Evolutionary conservation across 2,888 invertebrate genomes (phyloP).

Genomic region (Hymenopus coronatus): DNA sequence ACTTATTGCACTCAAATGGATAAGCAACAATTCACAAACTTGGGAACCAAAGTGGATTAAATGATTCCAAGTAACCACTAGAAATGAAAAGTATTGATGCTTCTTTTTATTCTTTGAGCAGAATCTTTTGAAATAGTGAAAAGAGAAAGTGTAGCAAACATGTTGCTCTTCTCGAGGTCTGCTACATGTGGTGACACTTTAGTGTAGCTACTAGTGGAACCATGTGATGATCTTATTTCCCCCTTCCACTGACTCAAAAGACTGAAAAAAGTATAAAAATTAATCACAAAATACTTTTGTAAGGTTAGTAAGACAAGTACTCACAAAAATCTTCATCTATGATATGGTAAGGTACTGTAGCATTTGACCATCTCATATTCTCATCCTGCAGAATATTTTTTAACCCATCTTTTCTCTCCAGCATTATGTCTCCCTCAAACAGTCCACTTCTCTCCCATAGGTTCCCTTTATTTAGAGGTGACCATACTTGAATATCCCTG

Average conservation of each 20-base stretch:
- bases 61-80: background rate
- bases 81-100: background rate
- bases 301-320: constrained; percentile 34
- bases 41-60: background rate
- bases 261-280: no score
- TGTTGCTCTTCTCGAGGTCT: no score
- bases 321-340: constrained; percentile 54
- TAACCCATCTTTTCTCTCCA: constrained; percentile 40
- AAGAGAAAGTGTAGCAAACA: no score
- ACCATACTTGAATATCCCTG: constrained; percentile 48
- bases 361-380: constrained; percentile 52
- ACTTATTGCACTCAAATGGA: background rate
- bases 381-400: constrained; percentile 45
- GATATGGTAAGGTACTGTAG: constrained; percentile 55
- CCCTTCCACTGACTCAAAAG: no score
- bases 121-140: no score
- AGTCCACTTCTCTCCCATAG: constrained; percentile 57
- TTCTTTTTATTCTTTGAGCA: no score
- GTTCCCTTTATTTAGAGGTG: constrained; percentile 48
- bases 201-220: no score
- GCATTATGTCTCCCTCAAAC: constrained; percentile 62
- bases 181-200: no score
- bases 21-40: background rate
- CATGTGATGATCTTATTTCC: no score
- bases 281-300: background rate